Conservation (phyloP, 2,888 invertebrate genomes). For the Mongoloraphidia duomilia region DNA sequence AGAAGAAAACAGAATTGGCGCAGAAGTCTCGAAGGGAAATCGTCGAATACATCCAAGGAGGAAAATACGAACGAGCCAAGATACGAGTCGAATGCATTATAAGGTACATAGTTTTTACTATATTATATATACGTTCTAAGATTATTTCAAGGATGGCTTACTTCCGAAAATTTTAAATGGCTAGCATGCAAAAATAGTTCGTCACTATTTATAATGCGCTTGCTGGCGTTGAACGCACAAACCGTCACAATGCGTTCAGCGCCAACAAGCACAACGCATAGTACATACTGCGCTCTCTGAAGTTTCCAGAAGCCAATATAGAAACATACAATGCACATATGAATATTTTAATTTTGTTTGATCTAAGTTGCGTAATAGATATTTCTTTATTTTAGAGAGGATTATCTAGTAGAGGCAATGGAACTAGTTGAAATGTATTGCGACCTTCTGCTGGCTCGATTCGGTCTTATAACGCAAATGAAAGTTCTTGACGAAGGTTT, state of each 20-base stretch:
- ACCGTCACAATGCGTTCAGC: too few species aligned
- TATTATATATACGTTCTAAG: not conserved
- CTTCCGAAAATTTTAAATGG: not conserved
- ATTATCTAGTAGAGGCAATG: constrained; percentile 98
- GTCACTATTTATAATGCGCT: too few species aligned
- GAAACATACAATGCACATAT: not conserved
- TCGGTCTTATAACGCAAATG: constrained; percentile 93
- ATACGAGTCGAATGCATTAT: constrained; percentile 98
- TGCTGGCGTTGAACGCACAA: too few species aligned
- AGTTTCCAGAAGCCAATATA: too few species aligned
- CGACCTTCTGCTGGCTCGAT: constrained; percentile 87
- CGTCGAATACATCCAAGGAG: constrained; percentile 81
- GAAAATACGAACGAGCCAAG: constrained; percentile 79
- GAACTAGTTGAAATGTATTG: constrained; percentile 99
- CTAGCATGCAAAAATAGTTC: too few species aligned
- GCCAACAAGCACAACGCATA: not conserved
- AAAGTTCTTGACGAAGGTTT: constrained; percentile 92
- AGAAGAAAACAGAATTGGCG: constrained; percentile 94
- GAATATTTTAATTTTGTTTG: not conserved
- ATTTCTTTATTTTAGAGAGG: constrained; percentile 46
- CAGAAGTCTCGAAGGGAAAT: constrained; percentile 95
- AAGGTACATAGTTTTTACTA: constrained; percentile 31
- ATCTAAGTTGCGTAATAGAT: not conserved
- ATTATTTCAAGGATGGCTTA: not conserved
- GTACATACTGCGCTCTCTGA: not conserved